Evolutionary conservation across 2,888 invertebrate species (phyloP).

Genomic region (Napeogenes inachia): DNA sequence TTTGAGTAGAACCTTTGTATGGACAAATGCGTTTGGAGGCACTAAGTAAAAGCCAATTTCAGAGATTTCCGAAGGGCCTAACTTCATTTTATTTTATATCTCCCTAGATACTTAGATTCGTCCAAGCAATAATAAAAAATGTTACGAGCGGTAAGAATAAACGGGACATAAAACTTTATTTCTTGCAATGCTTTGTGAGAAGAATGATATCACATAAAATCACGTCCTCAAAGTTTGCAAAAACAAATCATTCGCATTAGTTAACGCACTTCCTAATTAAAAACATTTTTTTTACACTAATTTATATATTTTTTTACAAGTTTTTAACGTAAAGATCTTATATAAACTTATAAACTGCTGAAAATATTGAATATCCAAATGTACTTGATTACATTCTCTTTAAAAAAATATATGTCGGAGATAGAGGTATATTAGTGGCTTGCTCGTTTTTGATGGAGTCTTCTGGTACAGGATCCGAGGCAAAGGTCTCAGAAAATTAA

Average conservation of each 20-base stretch:
- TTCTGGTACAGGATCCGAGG: too few relatives aligned
- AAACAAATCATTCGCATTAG: background rate
- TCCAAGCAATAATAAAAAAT: conserved; percentile 75
- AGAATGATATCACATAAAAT: conserved; percentile 4
- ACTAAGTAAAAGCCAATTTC: conserved; percentile 72
- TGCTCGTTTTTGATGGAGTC: too few relatives aligned
- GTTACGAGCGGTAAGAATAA: conserved; percentile 51
- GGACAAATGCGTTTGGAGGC: conserved; percentile 45
- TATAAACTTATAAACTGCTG: too few relatives aligned
- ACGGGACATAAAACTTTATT: conserved; percentile 7
- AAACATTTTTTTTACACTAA: too few relatives aligned
- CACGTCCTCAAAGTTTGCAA: background rate
- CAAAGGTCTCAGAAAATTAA: too few relatives aligned
- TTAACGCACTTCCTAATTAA: too few relatives aligned
- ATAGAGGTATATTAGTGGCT: too few relatives aligned
- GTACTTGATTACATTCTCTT: too few relatives aligned
- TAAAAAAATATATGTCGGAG: too few relatives aligned
- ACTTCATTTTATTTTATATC: conserved; percentile 77
- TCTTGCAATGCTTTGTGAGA: conserved; percentile 4
- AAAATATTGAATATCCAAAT: too few relatives aligned
- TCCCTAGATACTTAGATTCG: conserved; percentile 76
- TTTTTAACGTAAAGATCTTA: too few relatives aligned
- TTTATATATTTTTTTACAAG: too few relatives aligned
- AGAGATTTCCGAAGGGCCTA: conserved; percentile 77
- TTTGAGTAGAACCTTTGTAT: conserved; percentile 61